Conservation (phyloP, 2,797 vertebrate genomes). For the Trichosurus vulpecula region DNA sequence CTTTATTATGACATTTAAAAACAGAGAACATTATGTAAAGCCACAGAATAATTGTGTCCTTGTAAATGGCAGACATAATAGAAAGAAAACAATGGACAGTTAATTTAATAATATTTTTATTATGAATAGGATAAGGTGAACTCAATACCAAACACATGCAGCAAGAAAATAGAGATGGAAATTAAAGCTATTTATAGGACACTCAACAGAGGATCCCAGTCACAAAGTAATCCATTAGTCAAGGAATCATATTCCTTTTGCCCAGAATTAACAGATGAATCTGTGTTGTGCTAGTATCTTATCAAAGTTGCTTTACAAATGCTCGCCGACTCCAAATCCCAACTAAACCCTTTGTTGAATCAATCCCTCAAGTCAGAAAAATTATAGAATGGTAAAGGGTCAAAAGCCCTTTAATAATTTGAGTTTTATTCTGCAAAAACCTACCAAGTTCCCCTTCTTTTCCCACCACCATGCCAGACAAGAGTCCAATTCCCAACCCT, state of each 20-base stretch:
- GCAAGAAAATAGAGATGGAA: conserved; percentile 64
- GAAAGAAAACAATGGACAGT: not conserved
- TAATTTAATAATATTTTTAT: conserved; percentile 80
- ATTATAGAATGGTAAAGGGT: not conserved
- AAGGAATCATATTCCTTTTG: not conserved
- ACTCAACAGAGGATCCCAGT: not conserved
- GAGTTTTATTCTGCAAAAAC: not conserved
- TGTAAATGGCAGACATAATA: not conserved
- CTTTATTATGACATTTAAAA: not conserved
- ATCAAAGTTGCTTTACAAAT: not conserved
- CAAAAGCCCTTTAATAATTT: not conserved
- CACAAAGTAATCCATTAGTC: not conserved
- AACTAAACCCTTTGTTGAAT: not conserved
- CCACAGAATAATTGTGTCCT: not conserved
- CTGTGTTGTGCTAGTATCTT: conserved; percentile 11
- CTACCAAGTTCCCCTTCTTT: not conserved
- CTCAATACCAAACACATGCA: conserved; percentile 72
- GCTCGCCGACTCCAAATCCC: not conserved
- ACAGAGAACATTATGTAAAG: not conserved
- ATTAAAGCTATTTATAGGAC: conserved; percentile 61
- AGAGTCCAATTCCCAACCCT: not conserved
- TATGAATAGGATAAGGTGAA: conserved; percentile 76
- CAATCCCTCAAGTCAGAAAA: not conserved
- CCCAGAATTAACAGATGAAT: conserved; percentile 55
- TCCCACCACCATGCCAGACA: not conserved